phyloP scores from a whole-genome alignment of 2,888 invertebrate genomes.

The Megamerina dolium region DNA sequence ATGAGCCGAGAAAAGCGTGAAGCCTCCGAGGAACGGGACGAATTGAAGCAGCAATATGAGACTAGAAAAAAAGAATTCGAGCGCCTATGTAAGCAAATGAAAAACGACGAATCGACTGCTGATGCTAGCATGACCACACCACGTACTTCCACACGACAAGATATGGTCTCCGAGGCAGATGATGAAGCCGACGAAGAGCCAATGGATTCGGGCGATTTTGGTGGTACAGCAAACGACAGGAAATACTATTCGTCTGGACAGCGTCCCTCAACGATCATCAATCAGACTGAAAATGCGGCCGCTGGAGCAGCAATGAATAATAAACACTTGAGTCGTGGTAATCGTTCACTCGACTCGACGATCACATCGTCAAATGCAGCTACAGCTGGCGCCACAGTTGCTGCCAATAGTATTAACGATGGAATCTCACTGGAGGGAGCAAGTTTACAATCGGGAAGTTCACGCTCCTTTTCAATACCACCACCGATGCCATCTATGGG shows the following conservation, averaged over 20 bases:
- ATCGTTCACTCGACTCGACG: constrained; percentile 17
- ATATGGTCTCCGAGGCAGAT: constrained; percentile 35
- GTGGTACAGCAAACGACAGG: constrained; percentile 19
- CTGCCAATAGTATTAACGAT: constrained; percentile 31
- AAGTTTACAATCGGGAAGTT: constrained; percentile 46
- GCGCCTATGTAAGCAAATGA: constrained; percentile 31
- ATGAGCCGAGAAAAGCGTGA: constrained; percentile 26
- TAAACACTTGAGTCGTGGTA: constrained; percentile 2
- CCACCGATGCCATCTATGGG: constrained; percentile 40
- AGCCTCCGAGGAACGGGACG: constrained; percentile 31
- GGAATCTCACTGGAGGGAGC: constrained; percentile 41
- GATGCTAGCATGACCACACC: constrained; percentile 5
- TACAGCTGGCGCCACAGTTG: constrained; percentile 35
- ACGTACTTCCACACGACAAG: constrained; percentile 11
- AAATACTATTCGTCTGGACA: constrained; percentile 6
- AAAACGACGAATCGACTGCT: constrained; percentile 25
- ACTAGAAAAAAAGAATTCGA: constrained; percentile 44
- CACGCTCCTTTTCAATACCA: constrained; percentile 45
- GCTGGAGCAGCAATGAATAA: constrained; percentile 19
- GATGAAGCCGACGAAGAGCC: constrained; percentile 40
- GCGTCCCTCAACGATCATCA: constrained; percentile 4
- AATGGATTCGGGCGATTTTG: constrained; percentile 24
- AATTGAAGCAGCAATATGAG: constrained; percentile 41
- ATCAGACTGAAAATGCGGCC: constrained; percentile 4
- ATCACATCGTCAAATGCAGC: constrained; percentile 24